These are phyloP conservation scores for Phaenicophaeus curvirostris DNA, from an alignment of 2,797 vertebrate genomes.

Conservation along the genomic window DNA sequence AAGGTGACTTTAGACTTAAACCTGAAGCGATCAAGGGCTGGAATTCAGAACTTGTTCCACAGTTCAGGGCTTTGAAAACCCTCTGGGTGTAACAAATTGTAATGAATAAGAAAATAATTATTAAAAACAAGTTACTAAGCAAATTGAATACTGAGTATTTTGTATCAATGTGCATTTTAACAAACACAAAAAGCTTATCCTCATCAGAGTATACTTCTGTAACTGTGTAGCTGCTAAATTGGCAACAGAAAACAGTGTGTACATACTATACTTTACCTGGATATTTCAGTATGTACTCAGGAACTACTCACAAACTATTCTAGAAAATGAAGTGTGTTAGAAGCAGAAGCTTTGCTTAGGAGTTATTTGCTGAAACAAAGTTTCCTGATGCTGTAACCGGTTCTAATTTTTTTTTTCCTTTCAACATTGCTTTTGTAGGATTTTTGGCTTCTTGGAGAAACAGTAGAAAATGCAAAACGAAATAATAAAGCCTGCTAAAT, in stretches of 20 bases:
- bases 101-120: neutral
- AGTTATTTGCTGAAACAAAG: neutral
- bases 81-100: neutral
- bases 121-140: neutral
- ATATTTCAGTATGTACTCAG: neutral
- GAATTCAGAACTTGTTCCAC: neutral
- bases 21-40: neutral
- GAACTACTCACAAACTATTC: neutral
- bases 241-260: neutral
- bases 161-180: neutral
- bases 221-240: neutral
- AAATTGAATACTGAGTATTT: neutral
- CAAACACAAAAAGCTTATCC: neutral
- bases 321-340: neutral
- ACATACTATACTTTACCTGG: neutral
- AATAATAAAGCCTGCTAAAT: slow-evolving; percentile 85
- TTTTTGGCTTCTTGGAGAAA: slow-evolving; percentile 65
- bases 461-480: slow-evolving; percentile 85
- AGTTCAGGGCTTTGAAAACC: neutral
- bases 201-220: neutral
- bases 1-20: neutral
- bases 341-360: neutral
- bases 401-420: slow-evolving; percentile 15
- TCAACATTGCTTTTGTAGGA: slow-evolving; percentile 63
- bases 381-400: neutral